Percentiles rank a stretch among this genome's conserved stretches.
phyloP scores from a whole-genome alignment of 2,113 vertebrate genomes.

The Dendropsophus ebraccatus region DNA sequence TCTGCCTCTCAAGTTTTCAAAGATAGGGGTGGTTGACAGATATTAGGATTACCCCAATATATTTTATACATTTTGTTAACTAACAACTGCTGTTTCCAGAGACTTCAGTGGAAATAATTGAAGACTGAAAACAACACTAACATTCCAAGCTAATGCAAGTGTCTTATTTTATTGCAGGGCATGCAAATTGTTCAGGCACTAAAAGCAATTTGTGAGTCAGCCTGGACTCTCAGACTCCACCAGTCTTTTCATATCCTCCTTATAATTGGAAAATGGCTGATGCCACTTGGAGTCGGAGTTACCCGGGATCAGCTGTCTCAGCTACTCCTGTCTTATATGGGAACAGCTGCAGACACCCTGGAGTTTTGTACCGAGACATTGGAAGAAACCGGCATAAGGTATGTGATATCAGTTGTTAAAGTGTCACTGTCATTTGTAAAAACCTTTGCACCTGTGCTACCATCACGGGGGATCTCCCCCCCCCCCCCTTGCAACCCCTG shows the following conservation, averaged over 20 bases:
- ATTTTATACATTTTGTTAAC: too few species aligned
- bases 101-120: too few species aligned
- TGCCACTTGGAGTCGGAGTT: conserved; percentile 86
- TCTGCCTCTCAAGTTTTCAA: too few species aligned
- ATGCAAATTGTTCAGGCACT: conserved; percentile 69
- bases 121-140: too few species aligned
- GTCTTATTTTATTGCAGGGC: conserved; percentile 70
- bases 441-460: too few species aligned
- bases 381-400: conserved; percentile 82
- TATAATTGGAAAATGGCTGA: conserved; percentile 93
- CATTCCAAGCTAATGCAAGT: background rate
- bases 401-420: too few species aligned
- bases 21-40: too few species aligned
- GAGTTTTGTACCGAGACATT: conserved; percentile 94
- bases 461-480: too few species aligned
- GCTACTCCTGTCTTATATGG: conserved; percentile 92
- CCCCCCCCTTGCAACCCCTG: too few species aligned
- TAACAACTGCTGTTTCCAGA: too few species aligned
- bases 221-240: conserved; percentile 91
- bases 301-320: conserved; percentile 90
- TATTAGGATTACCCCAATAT: too few species aligned
- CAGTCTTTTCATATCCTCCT: conserved; percentile 89
- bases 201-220: conserved; percentile 77
- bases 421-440: too few species aligned
- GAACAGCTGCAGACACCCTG: conserved; percentile 92